A percentile compares a stretch with the other conserved stretches of the same genome.
phyloP scores from a whole-genome alignment of 2,888 invertebrate species.

The Syritta pipiens region DNA sequence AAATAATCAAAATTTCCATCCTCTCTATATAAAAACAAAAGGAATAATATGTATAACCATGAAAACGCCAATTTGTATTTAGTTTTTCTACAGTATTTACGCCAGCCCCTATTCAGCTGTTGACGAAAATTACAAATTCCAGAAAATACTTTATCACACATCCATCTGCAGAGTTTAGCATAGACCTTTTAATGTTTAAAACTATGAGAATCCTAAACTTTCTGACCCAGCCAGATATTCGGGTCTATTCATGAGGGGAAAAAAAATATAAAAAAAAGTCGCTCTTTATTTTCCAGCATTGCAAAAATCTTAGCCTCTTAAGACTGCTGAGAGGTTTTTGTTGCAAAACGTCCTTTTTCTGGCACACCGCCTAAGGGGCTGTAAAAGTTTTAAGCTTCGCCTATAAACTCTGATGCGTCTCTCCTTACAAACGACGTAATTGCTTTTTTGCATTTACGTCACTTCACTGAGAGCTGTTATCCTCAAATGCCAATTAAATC shows the following conservation, averaged over 20 bases:
- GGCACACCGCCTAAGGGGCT: slow-evolving; percentile 31
- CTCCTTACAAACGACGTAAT: slow-evolving; percentile 32
- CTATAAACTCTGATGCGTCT: slow-evolving; percentile 41
- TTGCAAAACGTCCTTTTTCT: slow-evolving; percentile 43
- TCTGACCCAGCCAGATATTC: no score
- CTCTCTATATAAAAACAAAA: no score
- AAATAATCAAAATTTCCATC: no score
- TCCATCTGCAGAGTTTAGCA: slow-evolving; percentile 28
- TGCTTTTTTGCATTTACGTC: slow-evolving; percentile 36
- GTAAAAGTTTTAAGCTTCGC: slow-evolving; percentile 44
- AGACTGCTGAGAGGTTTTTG: slow-evolving; percentile 22
- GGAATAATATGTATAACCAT: no score
- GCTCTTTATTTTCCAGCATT: no score
- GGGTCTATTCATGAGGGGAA: no score
- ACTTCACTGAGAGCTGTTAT: slow-evolving; percentile 22
- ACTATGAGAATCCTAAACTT: slow-evolving; percentile 37
- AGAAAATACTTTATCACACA: slow-evolving; percentile 48
- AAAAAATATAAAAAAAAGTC: no score
- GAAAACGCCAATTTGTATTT: no score
- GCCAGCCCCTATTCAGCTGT: no score
- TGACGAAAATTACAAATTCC: not conserved
- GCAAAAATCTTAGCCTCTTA: no score
- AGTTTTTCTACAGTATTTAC: no score
- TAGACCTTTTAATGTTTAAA: slow-evolving; percentile 12
- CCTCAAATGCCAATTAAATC: slow-evolving; percentile 45